Conservation (phyloP, 2,888 invertebrate species). For the Dicroscelio sp. region DNA sequence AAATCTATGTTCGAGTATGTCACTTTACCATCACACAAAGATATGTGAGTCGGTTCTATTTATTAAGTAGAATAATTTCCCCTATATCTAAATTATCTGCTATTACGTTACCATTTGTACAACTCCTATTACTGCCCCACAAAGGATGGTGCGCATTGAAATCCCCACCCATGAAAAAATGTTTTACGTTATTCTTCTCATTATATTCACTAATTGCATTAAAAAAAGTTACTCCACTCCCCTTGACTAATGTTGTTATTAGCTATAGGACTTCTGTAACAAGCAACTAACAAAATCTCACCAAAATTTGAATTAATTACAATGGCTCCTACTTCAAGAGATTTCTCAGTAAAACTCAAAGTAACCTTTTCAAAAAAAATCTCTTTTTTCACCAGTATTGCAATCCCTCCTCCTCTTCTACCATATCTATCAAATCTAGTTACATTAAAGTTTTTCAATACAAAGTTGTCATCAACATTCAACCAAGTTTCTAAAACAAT, state of each 20-base stretch:
- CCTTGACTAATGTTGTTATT: background rate
- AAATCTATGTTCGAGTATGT: constrained; percentile 24
- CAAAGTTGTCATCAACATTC: background rate
- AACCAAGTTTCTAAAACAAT: constrained; percentile 20
- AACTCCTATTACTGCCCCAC: background rate
- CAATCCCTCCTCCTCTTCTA: constrained; percentile 30
- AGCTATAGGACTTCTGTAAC: constrained; percentile 33
- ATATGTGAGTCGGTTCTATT: background rate
- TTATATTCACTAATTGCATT: background rate
- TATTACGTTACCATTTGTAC: background rate
- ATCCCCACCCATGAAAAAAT: background rate
- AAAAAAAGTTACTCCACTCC: constrained; percentile 1
- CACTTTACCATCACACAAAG: background rate
- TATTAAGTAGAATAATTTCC: background rate
- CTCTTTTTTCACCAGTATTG: background rate
- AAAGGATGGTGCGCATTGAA: constrained; percentile 25
- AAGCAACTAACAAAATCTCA: constrained; percentile 19
- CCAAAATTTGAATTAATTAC: constrained; percentile 8
- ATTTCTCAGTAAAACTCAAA: background rate
- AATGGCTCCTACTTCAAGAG: constrained; percentile 36
- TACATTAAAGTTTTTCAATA: background rate
- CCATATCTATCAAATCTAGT: constrained; percentile 21
- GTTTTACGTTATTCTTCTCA: background rate
- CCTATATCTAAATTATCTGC: constrained; percentile 16
- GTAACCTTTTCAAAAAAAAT: background rate